Conservation (phyloP, 2,888 invertebrate genomes). For the Yponomeuta cagnagella region DNA sequence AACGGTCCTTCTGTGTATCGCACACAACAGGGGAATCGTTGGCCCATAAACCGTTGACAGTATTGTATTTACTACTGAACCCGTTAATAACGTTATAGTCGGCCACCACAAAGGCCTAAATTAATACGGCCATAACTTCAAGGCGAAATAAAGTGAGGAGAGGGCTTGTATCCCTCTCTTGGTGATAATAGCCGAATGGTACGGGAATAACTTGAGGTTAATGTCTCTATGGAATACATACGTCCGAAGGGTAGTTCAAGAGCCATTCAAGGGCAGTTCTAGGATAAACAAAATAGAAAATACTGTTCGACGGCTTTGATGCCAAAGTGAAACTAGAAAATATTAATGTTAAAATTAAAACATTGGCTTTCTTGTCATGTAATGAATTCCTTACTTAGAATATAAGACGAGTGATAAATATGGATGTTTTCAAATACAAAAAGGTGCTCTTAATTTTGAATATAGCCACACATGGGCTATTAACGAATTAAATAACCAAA, state of each 20-base stretch:
- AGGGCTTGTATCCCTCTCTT: background rate
- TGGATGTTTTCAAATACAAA: too few relatives aligned
- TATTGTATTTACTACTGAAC: slow-evolving; percentile 7
- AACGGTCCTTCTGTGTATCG: background rate
- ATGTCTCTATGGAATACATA: background rate
- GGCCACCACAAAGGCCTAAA: background rate
- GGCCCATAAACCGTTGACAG: slow-evolving; percentile 5
- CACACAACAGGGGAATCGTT: background rate
- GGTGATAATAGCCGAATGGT: background rate
- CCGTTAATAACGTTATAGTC: background rate
- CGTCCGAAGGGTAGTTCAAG: background rate
- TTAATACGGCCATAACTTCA: background rate
- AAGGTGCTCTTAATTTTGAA: too few relatives aligned
- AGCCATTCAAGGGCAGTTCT: too few relatives aligned
- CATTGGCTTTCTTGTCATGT: too few relatives aligned
- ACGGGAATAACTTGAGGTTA: background rate
- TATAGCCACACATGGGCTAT: too few relatives aligned
- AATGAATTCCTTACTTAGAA: too few relatives aligned
- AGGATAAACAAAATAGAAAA: too few relatives aligned
- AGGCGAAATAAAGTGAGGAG: background rate
- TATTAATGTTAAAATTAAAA: too few relatives aligned
- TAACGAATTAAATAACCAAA: too few relatives aligned
- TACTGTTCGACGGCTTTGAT: too few relatives aligned
- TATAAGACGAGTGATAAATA: too few relatives aligned
- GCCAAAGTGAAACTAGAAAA: too few relatives aligned